Conservation (phyloP, 2,888 invertebrate genomes). For the Lithophane semibrunnea region DNA sequence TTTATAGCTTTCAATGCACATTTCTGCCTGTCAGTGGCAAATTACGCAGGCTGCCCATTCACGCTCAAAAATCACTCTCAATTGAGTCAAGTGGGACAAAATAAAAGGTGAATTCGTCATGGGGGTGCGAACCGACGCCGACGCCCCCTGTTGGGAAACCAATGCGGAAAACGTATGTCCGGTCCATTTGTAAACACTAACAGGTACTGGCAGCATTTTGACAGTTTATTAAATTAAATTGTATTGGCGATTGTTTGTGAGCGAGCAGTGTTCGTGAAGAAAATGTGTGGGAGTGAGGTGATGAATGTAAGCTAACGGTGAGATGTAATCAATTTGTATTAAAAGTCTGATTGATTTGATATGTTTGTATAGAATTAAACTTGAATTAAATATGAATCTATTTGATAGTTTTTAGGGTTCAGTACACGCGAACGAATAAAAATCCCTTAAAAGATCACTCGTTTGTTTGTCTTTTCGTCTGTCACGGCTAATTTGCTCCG, state of each 20-base stretch:
- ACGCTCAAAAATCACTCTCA: constrained; percentile 89
- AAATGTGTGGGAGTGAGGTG: constrained; percentile 46
- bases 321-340: constrained; percentile 53
- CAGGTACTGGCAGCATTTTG: constrained; percentile 86
- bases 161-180: constrained; percentile 88
- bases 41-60: constrained; percentile 89
- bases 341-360: constrained; percentile 44
- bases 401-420: not conserved
- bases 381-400: not conserved
- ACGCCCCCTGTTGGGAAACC: constrained; percentile 83
- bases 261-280: constrained; percentile 57
- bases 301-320: constrained; percentile 49
- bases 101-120: constrained; percentile 89
- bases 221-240: constrained; percentile 88
- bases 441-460: no score
- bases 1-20: constrained; percentile 88
- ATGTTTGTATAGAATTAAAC: constrained; percentile 3
- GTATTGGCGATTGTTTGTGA: constrained; percentile 77
- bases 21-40: constrained; percentile 88
- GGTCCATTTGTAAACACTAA: constrained; percentile 89
- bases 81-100: constrained; percentile 89
- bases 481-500: no score
- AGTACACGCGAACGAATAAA: no score
- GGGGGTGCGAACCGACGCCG: constrained; percentile 82
- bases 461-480: no score